These are phyloP conservation scores for Seriola dumerili DNA, from an alignment of 2,113 vertebrate species.

Conservation along the genomic window DNA sequence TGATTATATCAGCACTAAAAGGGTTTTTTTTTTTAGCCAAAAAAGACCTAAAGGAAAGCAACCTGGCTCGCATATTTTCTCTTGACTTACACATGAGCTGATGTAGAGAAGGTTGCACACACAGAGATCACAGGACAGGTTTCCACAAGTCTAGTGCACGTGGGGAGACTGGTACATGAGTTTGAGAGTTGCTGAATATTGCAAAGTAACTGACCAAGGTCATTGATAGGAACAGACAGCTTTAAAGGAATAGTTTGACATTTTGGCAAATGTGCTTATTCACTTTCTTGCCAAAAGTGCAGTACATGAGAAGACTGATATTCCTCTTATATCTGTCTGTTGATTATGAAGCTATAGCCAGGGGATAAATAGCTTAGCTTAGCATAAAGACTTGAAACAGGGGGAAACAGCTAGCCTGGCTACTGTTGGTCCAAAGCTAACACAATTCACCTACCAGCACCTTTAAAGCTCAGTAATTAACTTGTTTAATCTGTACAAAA, in stretches of 20 bases:
- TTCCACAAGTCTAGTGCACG: background rate
- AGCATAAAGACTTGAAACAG: background rate
- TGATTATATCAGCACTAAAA: slow-evolving; percentile 46
- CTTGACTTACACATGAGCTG: slow-evolving; percentile 15
- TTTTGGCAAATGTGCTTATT: background rate
- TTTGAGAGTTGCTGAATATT: slow-evolving; percentile 4
- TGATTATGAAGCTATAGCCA: background rate
- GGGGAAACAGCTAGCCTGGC: background rate
- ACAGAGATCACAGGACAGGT: slow-evolving; percentile 17
- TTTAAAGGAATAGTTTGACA: background rate
- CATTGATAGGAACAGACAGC: background rate
- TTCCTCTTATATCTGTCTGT: too few species aligned
- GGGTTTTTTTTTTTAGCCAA: slow-evolving; percentile 40
- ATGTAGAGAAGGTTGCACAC: slow-evolving; percentile 20
- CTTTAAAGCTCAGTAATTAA: background rate
- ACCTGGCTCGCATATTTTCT: slow-evolving; percentile 29
- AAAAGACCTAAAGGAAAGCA: slow-evolving; percentile 23
- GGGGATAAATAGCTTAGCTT: background rate
- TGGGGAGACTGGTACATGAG: slow-evolving; percentile 22
- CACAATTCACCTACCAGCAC: background rate
- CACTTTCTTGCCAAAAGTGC: background rate
- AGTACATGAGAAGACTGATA: too few species aligned
- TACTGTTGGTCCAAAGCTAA: background rate
- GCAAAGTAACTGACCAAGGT: background rate
- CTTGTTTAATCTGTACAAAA: background rate